Evolutionary conservation across 1,140 invertebrate genomes (phyloP), one percentile per base, ranked within the genome.

Genomic region (Hyposmocoma kahamanoa): DNA sequence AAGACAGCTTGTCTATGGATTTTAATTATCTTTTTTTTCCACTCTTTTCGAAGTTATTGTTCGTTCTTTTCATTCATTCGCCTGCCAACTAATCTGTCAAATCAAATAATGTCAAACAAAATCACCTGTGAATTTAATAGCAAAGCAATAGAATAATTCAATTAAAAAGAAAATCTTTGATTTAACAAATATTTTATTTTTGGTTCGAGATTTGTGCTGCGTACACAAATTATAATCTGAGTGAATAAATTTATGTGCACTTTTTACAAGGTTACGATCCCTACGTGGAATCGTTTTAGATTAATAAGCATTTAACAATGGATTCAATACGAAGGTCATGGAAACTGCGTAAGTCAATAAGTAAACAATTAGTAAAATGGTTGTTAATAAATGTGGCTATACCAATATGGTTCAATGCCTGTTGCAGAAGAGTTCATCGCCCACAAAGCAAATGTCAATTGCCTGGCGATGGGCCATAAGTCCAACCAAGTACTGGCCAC

Each of bases 401-500:
- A 5, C 11, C 24, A 26, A 26, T 26, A 26, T 26, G 11, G 15
- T 39, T 24, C 18, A 10, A 30, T 44, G 22, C 42, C 28, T 46
- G 22, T 69, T 90, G 32, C 89, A 97, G 96, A 97, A 87, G 95
- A 97, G 73, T 96, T 97, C 86, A 89, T 91, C 46, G 96, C 96
- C 38, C 96, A 98, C 87, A 90, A 91, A 52, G 91, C 93, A 50
- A 95, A 95, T 86, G 95, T 98, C 52, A 97, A 95, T 67, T 97
- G 96, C 72, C 84, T 97, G 59, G 93, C 95, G 18, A 88, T 98
- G 78, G 96, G 97, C 36, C 86, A 87, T 60, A 97, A 97, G 82
- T 97, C 95, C 28, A 86, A 86, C 53, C 86, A 87, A 67, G 97
- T 99, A 41, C 90, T 99, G 76, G 97, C 96, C 38, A 98, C 97